Conservation (phyloP, 1,140 invertebrate genomes). For the Andricus grossulariae region DNA sequence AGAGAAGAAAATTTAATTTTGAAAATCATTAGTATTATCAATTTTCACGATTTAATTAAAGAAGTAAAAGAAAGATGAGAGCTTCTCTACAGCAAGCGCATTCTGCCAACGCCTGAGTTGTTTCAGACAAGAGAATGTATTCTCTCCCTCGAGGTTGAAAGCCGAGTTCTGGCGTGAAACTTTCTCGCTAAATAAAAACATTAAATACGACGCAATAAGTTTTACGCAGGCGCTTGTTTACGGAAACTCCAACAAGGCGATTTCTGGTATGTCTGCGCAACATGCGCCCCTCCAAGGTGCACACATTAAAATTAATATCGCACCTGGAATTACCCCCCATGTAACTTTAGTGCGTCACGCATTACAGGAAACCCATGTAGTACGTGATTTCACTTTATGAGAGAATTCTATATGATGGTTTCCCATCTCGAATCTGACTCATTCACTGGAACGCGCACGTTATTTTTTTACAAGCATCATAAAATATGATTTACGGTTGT, state of each 20-base stretch:
- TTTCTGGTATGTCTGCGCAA: constrained; percentile 43
- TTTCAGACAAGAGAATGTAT: constrained; percentile 50
- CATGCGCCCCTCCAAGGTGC: constrained; percentile 46
- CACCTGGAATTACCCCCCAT: background rate
- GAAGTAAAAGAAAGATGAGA: background rate
- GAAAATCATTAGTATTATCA: background rate
- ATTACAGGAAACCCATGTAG: background rate
- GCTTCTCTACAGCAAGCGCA: background rate
- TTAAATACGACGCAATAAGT: constrained; percentile 57
- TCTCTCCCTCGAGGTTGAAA: constrained; percentile 43
- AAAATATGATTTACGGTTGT: too few relatives aligned
- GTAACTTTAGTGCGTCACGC: background rate
- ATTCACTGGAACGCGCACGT: background rate
- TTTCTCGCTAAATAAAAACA: constrained; percentile 65
- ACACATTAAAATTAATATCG: constrained; percentile 51
- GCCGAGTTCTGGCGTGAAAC: constrained; percentile 53
- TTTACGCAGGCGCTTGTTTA: constrained; percentile 53
- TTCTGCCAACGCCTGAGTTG: constrained; percentile 18
- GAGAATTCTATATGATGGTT: background rate
- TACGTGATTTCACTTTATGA: constrained; percentile 5
- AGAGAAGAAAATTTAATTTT: background rate
- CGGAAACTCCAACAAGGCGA: constrained; percentile 51
- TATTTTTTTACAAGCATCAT: background rate
- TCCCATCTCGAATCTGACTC: background rate
- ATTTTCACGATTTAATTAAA: background rate